Base-by-base conservation (phyloP, 64 coral and sea anemone species). In the Pocillopora damicornis region DNA sequence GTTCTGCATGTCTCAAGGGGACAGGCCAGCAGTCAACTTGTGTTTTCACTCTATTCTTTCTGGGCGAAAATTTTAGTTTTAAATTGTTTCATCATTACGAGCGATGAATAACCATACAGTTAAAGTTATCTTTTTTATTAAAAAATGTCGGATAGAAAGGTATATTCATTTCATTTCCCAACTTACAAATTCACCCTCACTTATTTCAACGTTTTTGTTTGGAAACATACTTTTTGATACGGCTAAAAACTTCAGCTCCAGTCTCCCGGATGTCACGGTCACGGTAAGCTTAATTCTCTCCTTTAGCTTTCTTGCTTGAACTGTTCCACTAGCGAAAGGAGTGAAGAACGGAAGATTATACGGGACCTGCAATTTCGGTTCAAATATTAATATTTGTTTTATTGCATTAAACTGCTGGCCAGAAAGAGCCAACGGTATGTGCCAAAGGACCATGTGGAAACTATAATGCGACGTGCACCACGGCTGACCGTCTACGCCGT, bases 381-480 rank as follows among this genome's bases (percentile, higher is more conserved):
- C 61, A 79, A 97, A 97, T 0, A 58, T 74, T 35, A 97, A 59
- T 61, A 17, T 65, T 82, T 91, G 68, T 60, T 93, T 67, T n/a
- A 93, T 65, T 15, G 90, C 90, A 12, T 88, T 89, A 73, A 93
- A 97, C 94, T 15, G 91, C 94, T 97, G 94, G 84, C 94, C 94
- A 63, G 94, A 97, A 59, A 97, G 88, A 18, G 94, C 88, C 42
- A 97, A 81, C 3, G 94, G 94, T 59, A 97, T 97, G 57, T 97
- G 94, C 94, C 94, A 97, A 23, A 97, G 67, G 20, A 97, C 94
- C 78, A 97, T 60, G 35, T 97, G 94, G 18, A 97, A 97, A 25
- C 91, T 90, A 65, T 97, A 97, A 76, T 97, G 94, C 15, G 94
- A 97, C 0, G 94, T 97, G 30, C 94, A 97, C 94, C 94, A 97